Base-by-base conservation (phyloP, 2,888 invertebrate genomes). In the Diarsia rubi region DNA sequence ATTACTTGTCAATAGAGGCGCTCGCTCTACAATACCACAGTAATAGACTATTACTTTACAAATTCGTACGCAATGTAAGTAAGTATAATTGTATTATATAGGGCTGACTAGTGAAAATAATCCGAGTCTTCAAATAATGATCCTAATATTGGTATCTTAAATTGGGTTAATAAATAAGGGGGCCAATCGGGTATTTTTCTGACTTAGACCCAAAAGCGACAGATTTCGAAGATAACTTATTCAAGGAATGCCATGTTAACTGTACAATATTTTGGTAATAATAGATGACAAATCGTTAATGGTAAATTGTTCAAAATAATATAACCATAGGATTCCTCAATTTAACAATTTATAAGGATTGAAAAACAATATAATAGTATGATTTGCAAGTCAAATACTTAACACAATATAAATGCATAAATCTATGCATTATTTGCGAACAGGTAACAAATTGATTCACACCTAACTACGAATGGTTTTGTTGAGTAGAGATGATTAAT, bases 21-120 rank as follows among this genome's bases (percentile, higher is more conserved):
- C 79, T 78, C 75, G 68, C 59, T 24, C 79, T 64, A 90, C 90
- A 90, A 90, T 88, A 74, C 78, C 65, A 69, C 72, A 72, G 83
- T 88, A 89, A 90, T 89, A 87, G 84, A 75, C 83, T 84, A 87
- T 88, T 87, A 87, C 86, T 78, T 75, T 78, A 73, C 37, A 74
- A 84, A 75, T 78, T 67, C 67, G 69, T 84, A 84, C 69, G 78
- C 69, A 62, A 59, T 69, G 66, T 65, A 76, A 79, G 70, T 80
- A 47, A 75, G 69, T 75, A 76, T 84, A 84, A 81, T 83, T 84
- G 60, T 77, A 16, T 64, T 75, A 77, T 21, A 21, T 79, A 77
- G 86, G 84, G 78, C 63, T 78, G 84, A 12, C 78, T 52, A 3
- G 24, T 59, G 3, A 0, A 57, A 14, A 47, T 42, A 14, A 45